Conservation (phyloP, 2,113 vertebrate genomes). For the Mormyrus lacerda region DNA sequence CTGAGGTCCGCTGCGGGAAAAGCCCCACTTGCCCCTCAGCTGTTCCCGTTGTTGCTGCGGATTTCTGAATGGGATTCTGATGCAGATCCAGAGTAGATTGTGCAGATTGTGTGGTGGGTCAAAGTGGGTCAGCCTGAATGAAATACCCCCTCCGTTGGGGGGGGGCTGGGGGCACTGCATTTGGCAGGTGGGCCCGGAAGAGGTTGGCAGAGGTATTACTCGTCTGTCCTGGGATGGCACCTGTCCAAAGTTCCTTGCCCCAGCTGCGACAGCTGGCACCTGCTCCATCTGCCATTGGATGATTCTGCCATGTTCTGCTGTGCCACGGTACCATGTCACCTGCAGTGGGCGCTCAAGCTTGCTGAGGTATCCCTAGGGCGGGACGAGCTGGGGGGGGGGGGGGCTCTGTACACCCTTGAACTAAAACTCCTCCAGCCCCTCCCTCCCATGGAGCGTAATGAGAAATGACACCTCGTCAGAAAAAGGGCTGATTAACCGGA, state of each 20-base stretch:
- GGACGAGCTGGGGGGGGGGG: background rate
- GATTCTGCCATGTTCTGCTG: background rate
- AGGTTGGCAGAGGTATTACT: slow-evolving; percentile 8
- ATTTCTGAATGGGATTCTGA: background rate
- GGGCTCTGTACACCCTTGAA: background rate
- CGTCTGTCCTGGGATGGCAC: slow-evolving; percentile 13
- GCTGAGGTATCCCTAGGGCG: background rate
- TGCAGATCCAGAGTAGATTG: background rate
- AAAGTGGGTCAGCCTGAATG: background rate
- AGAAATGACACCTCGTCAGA: background rate
- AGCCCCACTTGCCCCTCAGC: background rate
- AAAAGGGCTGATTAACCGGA: background rate
- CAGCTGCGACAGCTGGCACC: slow-evolving; percentile 7
- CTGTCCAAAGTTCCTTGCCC: background rate
- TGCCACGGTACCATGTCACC: background rate
- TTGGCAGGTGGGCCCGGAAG: slow-evolving; percentile 5
- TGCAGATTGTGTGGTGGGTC: background rate
- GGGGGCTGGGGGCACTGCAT: background rate
- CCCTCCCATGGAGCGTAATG: background rate
- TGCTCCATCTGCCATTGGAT: background rate
- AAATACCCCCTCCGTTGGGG: background rate
- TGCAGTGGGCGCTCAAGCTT: background rate
- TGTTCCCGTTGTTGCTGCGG: no score
- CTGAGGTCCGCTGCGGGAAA: background rate
- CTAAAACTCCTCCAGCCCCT: background rate